Evolutionary conservation across 35 echinoderm and acorn worm genomes (phyloP).

Genomic region (Heliocidaris erythrogramma): DNA sequence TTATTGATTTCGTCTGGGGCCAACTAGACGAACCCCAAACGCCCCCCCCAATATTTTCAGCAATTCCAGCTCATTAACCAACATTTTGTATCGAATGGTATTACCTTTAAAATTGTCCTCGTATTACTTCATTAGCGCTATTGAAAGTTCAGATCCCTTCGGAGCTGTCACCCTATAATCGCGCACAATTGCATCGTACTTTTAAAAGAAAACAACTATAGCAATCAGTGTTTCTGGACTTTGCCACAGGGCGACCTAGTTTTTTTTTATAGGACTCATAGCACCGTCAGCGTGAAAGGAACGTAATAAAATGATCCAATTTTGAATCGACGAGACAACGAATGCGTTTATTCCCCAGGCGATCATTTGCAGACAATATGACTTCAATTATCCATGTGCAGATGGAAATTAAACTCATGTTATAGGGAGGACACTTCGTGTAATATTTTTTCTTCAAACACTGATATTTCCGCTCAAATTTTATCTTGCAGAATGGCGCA

Average conservation of each 20-base stretch:
- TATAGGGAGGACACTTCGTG: neutral
- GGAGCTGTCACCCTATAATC: no score
- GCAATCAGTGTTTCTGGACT: neutral
- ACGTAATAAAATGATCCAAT: neutral
- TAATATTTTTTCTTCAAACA: neutral
- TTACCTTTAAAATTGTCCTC: no score
- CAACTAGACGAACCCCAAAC: no score
- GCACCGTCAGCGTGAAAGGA: neutral
- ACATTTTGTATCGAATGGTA: no score
- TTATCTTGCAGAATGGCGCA: no score
- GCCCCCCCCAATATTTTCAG: no score
- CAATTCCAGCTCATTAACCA: no score
- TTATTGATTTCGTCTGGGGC: no score
- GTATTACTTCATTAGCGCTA: no score
- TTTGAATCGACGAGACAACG: neutral
- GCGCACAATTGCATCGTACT: no score
- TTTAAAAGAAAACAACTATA: neutral
- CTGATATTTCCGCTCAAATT: no score
- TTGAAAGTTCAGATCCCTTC: no score
- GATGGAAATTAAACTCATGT: neutral
- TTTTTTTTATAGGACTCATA: neutral
- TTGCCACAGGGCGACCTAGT: neutral
- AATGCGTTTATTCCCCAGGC: neutral
- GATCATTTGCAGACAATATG: conserved; percentile 3
- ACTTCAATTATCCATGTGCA: neutral